Percentiles rank a stretch among this genome's conserved stretches.
Conservation (phyloP, 2,888 invertebrate genomes). For the Leptinotarsa tumamoca region DNA sequence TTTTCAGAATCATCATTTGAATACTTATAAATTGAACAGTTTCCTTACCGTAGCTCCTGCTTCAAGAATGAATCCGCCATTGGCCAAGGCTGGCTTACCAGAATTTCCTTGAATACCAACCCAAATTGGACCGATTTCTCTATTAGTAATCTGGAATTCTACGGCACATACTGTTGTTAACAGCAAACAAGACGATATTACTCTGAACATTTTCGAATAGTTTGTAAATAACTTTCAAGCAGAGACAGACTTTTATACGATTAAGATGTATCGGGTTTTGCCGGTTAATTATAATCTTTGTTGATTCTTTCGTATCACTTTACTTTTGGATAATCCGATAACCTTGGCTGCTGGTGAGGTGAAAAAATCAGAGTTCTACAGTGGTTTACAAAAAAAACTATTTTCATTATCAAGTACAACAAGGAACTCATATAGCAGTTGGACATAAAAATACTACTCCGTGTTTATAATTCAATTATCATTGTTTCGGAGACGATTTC, state of each 20-base stretch:
- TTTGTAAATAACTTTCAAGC: background rate
- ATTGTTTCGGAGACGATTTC: too few relatives aligned
- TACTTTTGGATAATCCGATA: background rate
- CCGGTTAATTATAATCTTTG: background rate
- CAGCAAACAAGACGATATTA: conserved; percentile 21
- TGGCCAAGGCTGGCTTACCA: conserved; percentile 50
- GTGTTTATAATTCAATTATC: too few relatives aligned
- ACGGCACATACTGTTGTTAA: conserved; percentile 36
- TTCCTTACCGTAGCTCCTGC: conserved; percentile 51
- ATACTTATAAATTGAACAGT: conserved; percentile 20
- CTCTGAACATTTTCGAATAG: conserved; percentile 32
- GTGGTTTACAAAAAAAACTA: background rate
- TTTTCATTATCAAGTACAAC: background rate
- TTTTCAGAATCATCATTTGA: too few relatives aligned
- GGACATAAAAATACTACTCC: too few relatives aligned
- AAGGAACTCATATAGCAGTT: background rate
- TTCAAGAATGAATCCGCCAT: conserved; percentile 57
- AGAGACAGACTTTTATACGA: background rate
- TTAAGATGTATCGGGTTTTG: background rate
- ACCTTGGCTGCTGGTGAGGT: background rate
- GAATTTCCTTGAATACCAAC: conserved; percentile 57
- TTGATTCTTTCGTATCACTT: background rate
- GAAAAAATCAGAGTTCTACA: background rate
- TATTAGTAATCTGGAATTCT: conserved; percentile 54
- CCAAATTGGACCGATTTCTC: conserved; percentile 55